A percentile compares a stretch with the other conserved stretches of the same genome.
These are phyloP conservation scores for Pachypsylla venusta DNA, from an alignment of 1,140 invertebrate species.

Conservation along the genomic window DNA sequence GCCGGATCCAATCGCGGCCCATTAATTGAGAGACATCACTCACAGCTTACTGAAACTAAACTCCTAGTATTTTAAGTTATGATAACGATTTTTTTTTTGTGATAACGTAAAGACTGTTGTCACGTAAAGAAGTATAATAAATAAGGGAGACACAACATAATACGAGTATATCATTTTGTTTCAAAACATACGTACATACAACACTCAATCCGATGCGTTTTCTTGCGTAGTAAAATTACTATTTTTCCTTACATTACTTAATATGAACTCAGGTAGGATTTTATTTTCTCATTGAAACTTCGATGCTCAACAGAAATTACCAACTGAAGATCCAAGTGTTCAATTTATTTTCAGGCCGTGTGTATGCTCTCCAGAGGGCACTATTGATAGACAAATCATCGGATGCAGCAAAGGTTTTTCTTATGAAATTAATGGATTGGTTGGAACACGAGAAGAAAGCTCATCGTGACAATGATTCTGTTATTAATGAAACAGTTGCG, in stretches of 20 bases:
- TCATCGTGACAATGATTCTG: conserved; percentile 55
- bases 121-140: too few relatives aligned
- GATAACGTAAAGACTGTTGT: too few relatives aligned
- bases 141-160: too few relatives aligned
- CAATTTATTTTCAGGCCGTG: conserved; percentile 34
- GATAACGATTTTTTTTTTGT: too few relatives aligned
- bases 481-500: conserved; percentile 81
- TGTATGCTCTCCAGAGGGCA: conserved; percentile 44
- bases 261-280: neutral
- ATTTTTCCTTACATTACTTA: neutral
- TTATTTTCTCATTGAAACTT: neutral
- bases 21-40: too few relatives aligned
- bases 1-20: neutral
- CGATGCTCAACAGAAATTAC: neutral
- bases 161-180: neutral
- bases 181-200: neutral
- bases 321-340: conserved; percentile 12
- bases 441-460: conserved; percentile 67
- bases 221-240: neutral
- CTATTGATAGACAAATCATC: conserved; percentile 43
- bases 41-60: too few relatives aligned
- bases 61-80: too few relatives aligned
- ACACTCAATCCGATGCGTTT: neutral
- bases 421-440: conserved; percentile 74
- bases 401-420: conserved; percentile 31